Percentiles rank a stretch among this genome's conserved stretches.
phyloP scores from a whole-genome alignment of 1,140 invertebrate species.

The Bombyx mandarina region DNA sequence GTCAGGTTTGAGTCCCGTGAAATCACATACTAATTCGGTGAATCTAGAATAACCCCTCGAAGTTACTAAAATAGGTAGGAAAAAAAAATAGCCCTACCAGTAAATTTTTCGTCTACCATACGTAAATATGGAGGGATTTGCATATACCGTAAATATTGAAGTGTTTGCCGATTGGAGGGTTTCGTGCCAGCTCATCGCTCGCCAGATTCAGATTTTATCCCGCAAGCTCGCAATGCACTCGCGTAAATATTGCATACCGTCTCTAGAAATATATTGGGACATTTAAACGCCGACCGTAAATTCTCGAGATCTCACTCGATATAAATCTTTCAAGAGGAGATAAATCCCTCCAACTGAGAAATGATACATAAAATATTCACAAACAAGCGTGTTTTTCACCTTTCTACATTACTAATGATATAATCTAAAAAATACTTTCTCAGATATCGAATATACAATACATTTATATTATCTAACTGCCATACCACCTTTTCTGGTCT shows the following conservation, averaged over 20 bases:
- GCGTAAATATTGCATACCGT: constrained; percentile 32
- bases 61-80: no score
- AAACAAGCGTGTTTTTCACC: constrained; percentile 16
- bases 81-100: no score
- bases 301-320: constrained; percentile 48
- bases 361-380: constrained; percentile 67
- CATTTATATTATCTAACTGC: background rate
- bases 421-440: background rate
- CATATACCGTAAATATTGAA: background rate
- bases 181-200: constrained; percentile 1
- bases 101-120: no score
- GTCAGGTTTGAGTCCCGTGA: no score
- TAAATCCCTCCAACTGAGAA: constrained; percentile 55
- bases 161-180: constrained; percentile 4
- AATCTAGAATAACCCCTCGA: no score
- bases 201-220: background rate
- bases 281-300: constrained; percentile 40
- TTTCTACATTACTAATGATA: background rate
- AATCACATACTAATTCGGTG: no score
- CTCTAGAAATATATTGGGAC: constrained; percentile 35
- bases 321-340: constrained; percentile 63
- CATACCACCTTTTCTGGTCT: background rate
- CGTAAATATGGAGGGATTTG: no score
- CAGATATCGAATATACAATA: background rate
- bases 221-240: constrained; percentile 16